A percentile compares a stretch with the other conserved stretches of the same genome.
Conservation (phyloP, 1,140 invertebrate species). For the Calosoma granatense region DNA sequence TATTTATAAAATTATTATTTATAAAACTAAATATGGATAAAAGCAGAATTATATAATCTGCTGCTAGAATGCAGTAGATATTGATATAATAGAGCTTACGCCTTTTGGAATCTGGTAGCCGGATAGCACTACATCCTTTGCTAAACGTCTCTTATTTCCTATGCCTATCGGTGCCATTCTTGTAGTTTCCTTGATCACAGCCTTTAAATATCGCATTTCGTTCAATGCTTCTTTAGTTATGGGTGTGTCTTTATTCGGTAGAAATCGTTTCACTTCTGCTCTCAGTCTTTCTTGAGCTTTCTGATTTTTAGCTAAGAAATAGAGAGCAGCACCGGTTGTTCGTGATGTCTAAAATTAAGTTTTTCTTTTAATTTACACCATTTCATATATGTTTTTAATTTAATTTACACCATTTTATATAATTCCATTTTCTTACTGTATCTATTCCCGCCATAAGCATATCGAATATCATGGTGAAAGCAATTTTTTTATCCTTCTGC, state of each 20-base stretch:
- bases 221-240: slow-evolving; percentile 37
- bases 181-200: slow-evolving; percentile 53
- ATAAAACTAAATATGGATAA: no score
- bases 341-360: slow-evolving; percentile 22
- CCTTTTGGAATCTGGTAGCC: slow-evolving; percentile 50
- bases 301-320: slow-evolving; percentile 24
- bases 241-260: slow-evolving; percentile 22
- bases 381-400: no score
- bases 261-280: slow-evolving; percentile 19
- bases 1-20: background rate
- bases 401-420: background rate
- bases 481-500: slow-evolving; percentile 41
- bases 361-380: no score
- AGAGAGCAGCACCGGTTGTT: slow-evolving; percentile 19
- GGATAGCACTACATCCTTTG: slow-evolving; percentile 42
- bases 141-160: slow-evolving; percentile 39
- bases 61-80: no score
- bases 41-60: no score
- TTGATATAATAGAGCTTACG: no score
- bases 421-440: slow-evolving; percentile 42
- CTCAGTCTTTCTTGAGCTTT: slow-evolving; percentile 21
- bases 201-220: slow-evolving; percentile 48
- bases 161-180: slow-evolving; percentile 42
- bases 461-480: slow-evolving; percentile 57
- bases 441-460: slow-evolving; percentile 66